Conservation (phyloP, 2,797 vertebrate genomes). For the Kryptolebias ocellatus region DNA sequence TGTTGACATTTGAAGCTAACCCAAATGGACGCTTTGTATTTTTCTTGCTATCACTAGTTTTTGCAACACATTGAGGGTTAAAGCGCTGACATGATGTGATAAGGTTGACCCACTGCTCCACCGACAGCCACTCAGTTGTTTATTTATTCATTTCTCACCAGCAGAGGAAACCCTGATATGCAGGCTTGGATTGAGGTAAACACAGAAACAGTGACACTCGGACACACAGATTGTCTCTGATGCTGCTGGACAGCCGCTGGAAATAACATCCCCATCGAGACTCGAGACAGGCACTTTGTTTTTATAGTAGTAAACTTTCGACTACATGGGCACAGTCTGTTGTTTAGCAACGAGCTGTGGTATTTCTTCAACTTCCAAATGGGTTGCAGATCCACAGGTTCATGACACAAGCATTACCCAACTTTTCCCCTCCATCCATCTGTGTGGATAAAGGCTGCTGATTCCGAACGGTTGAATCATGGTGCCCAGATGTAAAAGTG, state of each 20-base stretch:
- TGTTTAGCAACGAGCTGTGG: conserved; percentile 43
- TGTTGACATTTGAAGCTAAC: background rate
- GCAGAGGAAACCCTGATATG: conserved; percentile 48
- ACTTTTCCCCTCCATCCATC: conserved; percentile 30
- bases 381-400: conserved; percentile 48
- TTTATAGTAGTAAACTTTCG: conserved; percentile 29
- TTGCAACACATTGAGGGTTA: background rate
- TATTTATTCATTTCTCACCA: conserved; percentile 57
- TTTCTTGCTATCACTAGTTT: background rate
- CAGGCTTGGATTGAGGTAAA: conserved; percentile 36
- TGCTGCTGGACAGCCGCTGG: background rate
- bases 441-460: conserved; percentile 21
- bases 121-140: conserved; percentile 36
- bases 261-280: conserved; percentile 6
- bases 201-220: background rate
- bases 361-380: conserved; percentile 47
- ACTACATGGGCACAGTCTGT: conserved; percentile 25
- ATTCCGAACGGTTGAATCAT: conserved; percentile 34
- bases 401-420: conserved; percentile 36
- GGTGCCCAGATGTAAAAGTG: conserved; percentile 65
- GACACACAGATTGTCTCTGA: background rate
- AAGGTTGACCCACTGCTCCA: conserved; percentile 12
- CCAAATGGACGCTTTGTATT: background rate
- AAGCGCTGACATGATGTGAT: conserved; percentile 21
- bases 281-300: conserved; percentile 28